A percentile compares a stretch with the other conserved stretches of the same genome.
These are phyloP conservation scores for Chelonoidis abingdonii DNA, from an alignment of 2,113 vertebrate species.

Conservation along the genomic window DNA sequence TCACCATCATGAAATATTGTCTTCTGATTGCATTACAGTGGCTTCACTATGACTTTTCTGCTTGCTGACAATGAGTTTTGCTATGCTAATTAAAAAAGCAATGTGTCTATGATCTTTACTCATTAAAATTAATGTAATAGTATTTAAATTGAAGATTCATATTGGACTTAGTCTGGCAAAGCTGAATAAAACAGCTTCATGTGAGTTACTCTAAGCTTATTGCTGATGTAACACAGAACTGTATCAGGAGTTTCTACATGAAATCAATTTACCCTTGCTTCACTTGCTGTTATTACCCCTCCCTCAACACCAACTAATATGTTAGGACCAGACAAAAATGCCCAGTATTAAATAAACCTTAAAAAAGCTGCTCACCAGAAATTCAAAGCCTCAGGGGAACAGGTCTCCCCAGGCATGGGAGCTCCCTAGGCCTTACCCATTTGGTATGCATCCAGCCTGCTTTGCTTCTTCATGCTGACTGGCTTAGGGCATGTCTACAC, in stretches of 20 bases:
- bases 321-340: not conserved
- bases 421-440: not conserved
- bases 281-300: not conserved
- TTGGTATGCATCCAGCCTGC: not conserved
- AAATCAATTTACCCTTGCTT: conserved; percentile 62
- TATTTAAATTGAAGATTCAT: conserved; percentile 18
- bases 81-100: conserved; percentile 68
- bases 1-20: conserved; percentile 41
- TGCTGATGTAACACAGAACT: conserved; percentile 29
- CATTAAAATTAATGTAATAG: conserved; percentile 69
- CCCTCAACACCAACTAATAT: not conserved
- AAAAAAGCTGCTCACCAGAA: not conserved
- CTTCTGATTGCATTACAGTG: conserved; percentile 50
- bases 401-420: accelerated
- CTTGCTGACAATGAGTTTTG: conserved; percentile 48
- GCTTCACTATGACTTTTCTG: conserved; percentile 30
- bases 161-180: conserved; percentile 22
- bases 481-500: no score
- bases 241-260: conserved; percentile 45
- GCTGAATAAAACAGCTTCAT: not conserved
- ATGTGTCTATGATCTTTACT: conserved; percentile 57
- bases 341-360: not conserved
- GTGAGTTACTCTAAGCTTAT: not conserved
- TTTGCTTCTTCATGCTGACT: no score
- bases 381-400: not conserved